These are phyloP conservation scores for Choristoneura rosaceana DNA, from an alignment of 2,888 invertebrate species.

Conservation along the genomic window DNA sequence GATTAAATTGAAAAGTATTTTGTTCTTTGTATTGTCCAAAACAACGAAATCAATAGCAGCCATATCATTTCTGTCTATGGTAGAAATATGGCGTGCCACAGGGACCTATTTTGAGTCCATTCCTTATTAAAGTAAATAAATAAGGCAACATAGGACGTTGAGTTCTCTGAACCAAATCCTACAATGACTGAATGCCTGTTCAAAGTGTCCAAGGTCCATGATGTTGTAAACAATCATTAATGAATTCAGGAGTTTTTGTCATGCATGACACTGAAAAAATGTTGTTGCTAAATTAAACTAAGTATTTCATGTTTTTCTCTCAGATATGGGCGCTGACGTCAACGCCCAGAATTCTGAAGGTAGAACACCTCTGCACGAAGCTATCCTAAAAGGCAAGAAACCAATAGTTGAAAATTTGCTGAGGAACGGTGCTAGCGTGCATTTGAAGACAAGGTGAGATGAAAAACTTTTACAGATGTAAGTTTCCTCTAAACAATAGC, in stretches of 20 bases:
- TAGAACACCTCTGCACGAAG: conserved; percentile 92
- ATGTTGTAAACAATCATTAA: too few species aligned
- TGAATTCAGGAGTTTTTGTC: neutral
- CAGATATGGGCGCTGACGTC: conserved; percentile 89
- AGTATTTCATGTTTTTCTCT: conserved; percentile 18
- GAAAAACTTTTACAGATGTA: too few species aligned
- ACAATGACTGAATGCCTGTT: too few species aligned
- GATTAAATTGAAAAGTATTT: too few species aligned
- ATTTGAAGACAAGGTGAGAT: conserved; percentile 87
- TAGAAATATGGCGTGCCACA: neutral
- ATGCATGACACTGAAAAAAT: too few species aligned
- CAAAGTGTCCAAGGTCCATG: too few species aligned
- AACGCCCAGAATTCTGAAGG: conserved; percentile 90
- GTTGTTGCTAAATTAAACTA: neutral
- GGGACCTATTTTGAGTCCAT: neutral
- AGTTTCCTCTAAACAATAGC: too few species aligned
- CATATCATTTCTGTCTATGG: neutral
- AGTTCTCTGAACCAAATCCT: too few species aligned
- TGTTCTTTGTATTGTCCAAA: too few species aligned
- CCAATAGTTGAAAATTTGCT: conserved; percentile 90
- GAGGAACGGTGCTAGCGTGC: conserved; percentile 92
- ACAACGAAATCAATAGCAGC: neutral
- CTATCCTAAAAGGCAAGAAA: conserved; percentile 89
- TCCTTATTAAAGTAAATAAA: neutral
- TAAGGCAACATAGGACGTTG: too few species aligned